Base-by-base conservation (phyloP, 2,797 vertebrate species). In the Cyclura pinguis region DNA sequence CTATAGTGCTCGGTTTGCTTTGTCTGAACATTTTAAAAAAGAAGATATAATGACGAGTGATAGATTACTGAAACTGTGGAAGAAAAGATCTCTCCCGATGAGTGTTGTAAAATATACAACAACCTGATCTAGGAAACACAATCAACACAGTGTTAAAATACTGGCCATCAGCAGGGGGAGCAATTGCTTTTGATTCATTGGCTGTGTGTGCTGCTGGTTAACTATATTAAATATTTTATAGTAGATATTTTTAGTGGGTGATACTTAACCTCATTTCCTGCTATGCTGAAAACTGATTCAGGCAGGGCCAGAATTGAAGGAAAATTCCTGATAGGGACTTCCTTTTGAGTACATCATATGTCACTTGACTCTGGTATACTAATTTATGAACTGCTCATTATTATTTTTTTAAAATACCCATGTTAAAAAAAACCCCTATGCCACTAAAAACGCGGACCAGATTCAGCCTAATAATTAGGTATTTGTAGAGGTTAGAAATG, bases 121-220 rank as follows among this genome's bases (percentile, higher is more conserved):
- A 38, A 20, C 27, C 32, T 74, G 14, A 38, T 18, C n/a, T 35
- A 74, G 73, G 7, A 16, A 38, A 4, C 22, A 38, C 38, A 22
- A 8, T 76, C 52, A 57, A 20, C 52, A 16, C 42, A 20, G 2
- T 69, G 86, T 32, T n/a, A 82, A 72, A 18, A 57, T 55, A 4
- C 22, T 64, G 8, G 16, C 38, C 5, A 20, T 92, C 93, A 92
- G 91, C 90, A 95, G 95, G 88, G 93, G 96, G 90, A 93, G 93
- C 95, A 88, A 2, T 93, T 94, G 94, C 94, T 96, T 93, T 86
- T 89, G 87, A 29, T 89, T 92, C 59, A 38, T 38, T 35, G 22
- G 7, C 84, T 90, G 24, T 0, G 24, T 84, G 62, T 29, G 80
- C n/a, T 78, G n/a, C 14, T 32, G 74, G 86, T 47, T 57, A 50